Percentiles rank a stretch among this genome's conserved stretches.
Conservation (phyloP, 2,888 invertebrate species). For the Parapristionchus giblindavisi region DNA sequence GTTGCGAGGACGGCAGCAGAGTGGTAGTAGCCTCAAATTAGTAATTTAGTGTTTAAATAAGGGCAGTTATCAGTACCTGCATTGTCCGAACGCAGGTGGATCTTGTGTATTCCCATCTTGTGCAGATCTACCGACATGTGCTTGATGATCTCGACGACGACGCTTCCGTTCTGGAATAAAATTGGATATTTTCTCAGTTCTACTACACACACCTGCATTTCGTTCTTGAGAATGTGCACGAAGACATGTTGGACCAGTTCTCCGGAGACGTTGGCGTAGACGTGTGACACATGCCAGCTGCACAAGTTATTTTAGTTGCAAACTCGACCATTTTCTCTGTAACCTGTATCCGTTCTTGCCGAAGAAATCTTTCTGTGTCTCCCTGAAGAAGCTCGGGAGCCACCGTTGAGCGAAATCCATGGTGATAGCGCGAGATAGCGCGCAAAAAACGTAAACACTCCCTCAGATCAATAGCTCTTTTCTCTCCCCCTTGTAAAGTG, state of each 20-base stretch:
- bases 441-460: too few relatives aligned
- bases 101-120: background rate
- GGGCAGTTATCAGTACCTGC: background rate
- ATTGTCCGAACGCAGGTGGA: background rate
- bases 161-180: background rate
- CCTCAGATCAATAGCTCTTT: too few relatives aligned
- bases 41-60: background rate
- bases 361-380: slow-evolving; percentile 20
- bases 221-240: background rate
- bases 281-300: too few relatives aligned
- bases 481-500: too few relatives aligned
- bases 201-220: slow-evolving; percentile 2
- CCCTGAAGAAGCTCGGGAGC: slow-evolving; percentile 4
- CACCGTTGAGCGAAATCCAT: slow-evolving; percentile 1
- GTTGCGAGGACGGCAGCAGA: slow-evolving; percentile 1
- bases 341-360: background rate
- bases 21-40: slow-evolving; percentile 1
- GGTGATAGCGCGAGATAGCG: too few relatives aligned
- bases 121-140: slow-evolving; percentile 3
- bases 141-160: slow-evolving; percentile 12
- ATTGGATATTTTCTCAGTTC: background rate
- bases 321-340: too few relatives aligned
- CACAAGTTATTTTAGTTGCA: background rate
- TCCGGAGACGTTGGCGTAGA: too few relatives aligned
- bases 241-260: slow-evolving; percentile 1